These are phyloP conservation scores for Taphrorychus bicolor DNA, from an alignment of 2,888 invertebrate species.

Conservation along the genomic window DNA sequence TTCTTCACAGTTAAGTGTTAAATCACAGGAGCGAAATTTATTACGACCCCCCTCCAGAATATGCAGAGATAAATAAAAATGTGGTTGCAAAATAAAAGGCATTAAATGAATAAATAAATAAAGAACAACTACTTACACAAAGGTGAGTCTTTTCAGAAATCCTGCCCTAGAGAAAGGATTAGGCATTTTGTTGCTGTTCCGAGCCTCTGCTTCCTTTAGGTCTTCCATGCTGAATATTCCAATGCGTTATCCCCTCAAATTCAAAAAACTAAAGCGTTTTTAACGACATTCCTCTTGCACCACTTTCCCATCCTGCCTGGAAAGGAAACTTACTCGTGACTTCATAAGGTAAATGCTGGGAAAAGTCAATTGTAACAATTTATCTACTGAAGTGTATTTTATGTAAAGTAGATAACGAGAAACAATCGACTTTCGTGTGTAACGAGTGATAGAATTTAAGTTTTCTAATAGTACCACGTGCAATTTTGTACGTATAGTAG, in stretches of 20 bases:
- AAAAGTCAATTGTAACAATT: no score
- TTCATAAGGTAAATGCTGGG: no score
- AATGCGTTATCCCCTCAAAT: no score
- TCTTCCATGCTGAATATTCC: constrained; percentile 16
- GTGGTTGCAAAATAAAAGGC: no score
- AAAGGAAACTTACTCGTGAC: not conserved
- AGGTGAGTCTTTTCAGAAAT: constrained; percentile 10
- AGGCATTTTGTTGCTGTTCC: not conserved
- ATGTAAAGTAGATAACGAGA: not conserved
- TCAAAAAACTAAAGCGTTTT: not conserved
- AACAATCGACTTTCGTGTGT: not conserved
- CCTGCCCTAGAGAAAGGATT: constrained; percentile 19
- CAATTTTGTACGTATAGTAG: no score
- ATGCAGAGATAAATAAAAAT: no score
- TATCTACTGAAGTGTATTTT: not conserved
- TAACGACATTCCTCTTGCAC: not conserved
- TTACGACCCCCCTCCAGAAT: no score
- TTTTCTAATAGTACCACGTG: no score
- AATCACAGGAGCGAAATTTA: no score
- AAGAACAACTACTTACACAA: constrained; percentile 29
- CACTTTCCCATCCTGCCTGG: not conserved
- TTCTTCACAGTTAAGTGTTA: no score
- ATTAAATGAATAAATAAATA: no score
- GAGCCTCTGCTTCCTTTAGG: constrained; percentile 16
- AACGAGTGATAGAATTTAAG: no score